A percentile compares a stretch with the other conserved stretches of the same genome.
Evolutionary conservation across 2,797 vertebrate species (phyloP).

Genomic region (Danio aesculapii): DNA sequence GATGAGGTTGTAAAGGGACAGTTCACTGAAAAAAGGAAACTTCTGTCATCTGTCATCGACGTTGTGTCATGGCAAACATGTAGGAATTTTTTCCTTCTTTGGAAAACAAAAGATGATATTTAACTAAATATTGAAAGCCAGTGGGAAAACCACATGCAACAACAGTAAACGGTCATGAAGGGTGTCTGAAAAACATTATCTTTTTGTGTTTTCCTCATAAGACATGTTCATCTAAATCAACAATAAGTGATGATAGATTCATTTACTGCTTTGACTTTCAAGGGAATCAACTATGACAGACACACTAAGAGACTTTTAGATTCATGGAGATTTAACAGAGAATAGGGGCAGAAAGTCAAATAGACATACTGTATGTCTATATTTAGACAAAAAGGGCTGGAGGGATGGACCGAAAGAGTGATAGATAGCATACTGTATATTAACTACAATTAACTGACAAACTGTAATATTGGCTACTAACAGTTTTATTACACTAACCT

Average conservation of each 20-base stretch:
- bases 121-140: not conserved
- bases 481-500: no score
- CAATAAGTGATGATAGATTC: not conserved
- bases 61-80: not conserved
- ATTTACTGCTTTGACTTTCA: not conserved
- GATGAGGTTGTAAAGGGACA: not conserved
- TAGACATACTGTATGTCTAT: not conserved
- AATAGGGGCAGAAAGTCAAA: not conserved
- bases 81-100: not conserved
- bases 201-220: not conserved
- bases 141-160: not conserved
- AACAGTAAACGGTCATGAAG: not conserved
- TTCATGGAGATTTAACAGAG: no score
- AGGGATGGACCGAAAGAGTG: not conserved
- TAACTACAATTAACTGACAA: no score
- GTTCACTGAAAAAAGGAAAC: not conserved
- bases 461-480: no score
- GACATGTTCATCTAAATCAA: not conserved
- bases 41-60: not conserved
- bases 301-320: not conserved
- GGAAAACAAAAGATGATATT: conserved; percentile 1
- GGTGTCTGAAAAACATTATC: not conserved
- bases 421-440: not conserved
- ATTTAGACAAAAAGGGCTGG: not conserved
- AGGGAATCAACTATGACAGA: not conserved